Base-by-base conservation (phyloP, 2,797 vertebrate species). In the Eulemur coronatus region DNA sequence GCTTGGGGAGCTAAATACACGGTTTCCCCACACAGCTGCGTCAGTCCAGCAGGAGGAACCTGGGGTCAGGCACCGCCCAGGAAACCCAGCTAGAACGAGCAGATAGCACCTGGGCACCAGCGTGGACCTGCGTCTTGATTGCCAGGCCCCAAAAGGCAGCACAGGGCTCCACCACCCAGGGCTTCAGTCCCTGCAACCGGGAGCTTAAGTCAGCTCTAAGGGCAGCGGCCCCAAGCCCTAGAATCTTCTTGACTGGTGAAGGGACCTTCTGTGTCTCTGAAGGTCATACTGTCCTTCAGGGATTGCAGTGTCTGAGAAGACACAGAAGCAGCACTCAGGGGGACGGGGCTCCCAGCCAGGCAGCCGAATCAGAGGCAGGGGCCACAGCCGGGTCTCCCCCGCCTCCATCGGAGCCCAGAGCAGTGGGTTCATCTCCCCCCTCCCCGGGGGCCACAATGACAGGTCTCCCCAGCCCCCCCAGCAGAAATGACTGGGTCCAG, bases 371-470 rank as follows among this genome's bases (percentile, higher is more conserved):
- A 11, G 24, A 63, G 55, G 9, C 38, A 2, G 20, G 38, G 81
- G 48, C 14, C 72, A 76, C n/a, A 8, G 28, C 10, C 4, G 0
- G 3, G 18, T 4, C 41, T 22, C 63, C 14, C 59, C 17, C 15
- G 4, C 7, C 9, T 7, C 38, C 50, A 28, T 24, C 22, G 11
- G 18, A n/a, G 7, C 35, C 26, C 26, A 9, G 22, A 55, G 48
- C 0, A 0, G 35, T 5, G 50, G 48, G 33, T 35, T 81, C 57
- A n/a, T 12, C 55, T 13, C 12, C 1, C 38, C 8, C 17, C 0
- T 28, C 26, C 22, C 28, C 0, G 3, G 22, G 28, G 9, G 35
- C 59, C 52, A 7, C 0, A 2, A 10, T 2, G n/a, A 10, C 26
- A 63, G 1, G 4, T 10, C 22, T 15, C 22, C 86, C 48, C 33